Percentiles rank a stretch among this genome's conserved stretches.
Conservation (phyloP, 2,797 vertebrate species). For the Dicrostonyx torquatus region DNA sequence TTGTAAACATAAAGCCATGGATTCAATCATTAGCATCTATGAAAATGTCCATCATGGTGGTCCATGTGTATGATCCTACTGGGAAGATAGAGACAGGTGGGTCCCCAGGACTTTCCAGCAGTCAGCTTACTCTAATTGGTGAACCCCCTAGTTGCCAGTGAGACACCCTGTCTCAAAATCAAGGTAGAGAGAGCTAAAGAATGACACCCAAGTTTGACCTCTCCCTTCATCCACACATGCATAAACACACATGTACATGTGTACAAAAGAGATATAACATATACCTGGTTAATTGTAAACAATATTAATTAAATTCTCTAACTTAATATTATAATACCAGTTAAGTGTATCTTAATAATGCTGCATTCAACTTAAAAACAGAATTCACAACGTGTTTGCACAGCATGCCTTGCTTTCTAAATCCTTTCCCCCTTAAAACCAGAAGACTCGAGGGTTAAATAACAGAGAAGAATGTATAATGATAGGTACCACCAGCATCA, state of each 20-base stretch:
- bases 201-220: neutral
- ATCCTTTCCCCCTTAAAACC: constrained; percentile 38
- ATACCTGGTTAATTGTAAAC: neutral
- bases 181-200: neutral
- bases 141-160: neutral
- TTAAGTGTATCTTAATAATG: neutral
- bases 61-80: neutral
- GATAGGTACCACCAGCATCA: neutral
- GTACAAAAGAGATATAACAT: neutral
- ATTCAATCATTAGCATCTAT: neutral
- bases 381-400: neutral
- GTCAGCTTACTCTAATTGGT: neutral
- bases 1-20: neutral
- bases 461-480: neutral
- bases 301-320: constrained; percentile 23
- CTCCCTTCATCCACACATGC: neutral
- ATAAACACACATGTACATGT: no score
- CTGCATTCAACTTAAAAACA: constrained; percentile 4
- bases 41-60: neutral
- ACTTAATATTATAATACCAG: neutral
- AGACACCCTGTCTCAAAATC: neutral
- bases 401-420: neutral
- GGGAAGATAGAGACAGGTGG: neutral
- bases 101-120: neutral
- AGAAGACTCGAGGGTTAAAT: neutral